Conservation (phyloP, 2,888 invertebrate genomes). For the Rhodophaea formosa region DNA sequence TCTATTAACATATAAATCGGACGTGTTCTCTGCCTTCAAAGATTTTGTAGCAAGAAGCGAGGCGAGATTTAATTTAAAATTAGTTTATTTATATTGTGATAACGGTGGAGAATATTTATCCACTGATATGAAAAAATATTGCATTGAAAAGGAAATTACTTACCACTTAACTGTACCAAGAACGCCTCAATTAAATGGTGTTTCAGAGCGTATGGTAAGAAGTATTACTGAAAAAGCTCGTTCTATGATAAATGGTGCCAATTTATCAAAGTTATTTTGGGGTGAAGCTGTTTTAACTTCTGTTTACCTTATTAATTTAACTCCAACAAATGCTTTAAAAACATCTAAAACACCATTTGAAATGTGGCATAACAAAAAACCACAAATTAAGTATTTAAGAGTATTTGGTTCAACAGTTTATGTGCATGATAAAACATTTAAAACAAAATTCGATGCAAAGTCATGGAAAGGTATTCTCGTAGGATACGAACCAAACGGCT, state of each 20-base stretch:
- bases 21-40: background rate
- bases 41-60: background rate
- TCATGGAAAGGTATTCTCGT: slow-evolving; percentile 10
- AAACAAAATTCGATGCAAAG: slow-evolving; percentile 6
- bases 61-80: slow-evolving; percentile 30
- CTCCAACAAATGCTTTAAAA: slow-evolving; percentile 1
- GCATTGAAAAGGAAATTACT: slow-evolving; percentile 15
- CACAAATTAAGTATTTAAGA: slow-evolving; percentile 8
- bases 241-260: background rate
- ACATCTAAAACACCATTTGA: slow-evolving; percentile 10
- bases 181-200: slow-evolving; percentile 19
- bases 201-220: slow-evolving; percentile 3
- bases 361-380: slow-evolving; percentile 18
- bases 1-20: background rate
- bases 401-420: slow-evolving; percentile 11
- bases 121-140: slow-evolving; percentile 33
- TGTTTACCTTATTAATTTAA: slow-evolving; percentile 12
- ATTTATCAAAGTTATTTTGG: slow-evolving; percentile 16
- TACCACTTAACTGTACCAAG: slow-evolving; percentile 18
- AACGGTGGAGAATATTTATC: slow-evolving; percentile 44
- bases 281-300: slow-evolving; percentile 8
- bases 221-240: background rate
- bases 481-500: slow-evolving; percentile 7
- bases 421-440: slow-evolving; percentile 7
- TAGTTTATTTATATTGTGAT: slow-evolving; percentile 41